phyloP scores from a whole-genome alignment of 2,888 invertebrate genomes.

The Drosophila macrospina region DNA sequence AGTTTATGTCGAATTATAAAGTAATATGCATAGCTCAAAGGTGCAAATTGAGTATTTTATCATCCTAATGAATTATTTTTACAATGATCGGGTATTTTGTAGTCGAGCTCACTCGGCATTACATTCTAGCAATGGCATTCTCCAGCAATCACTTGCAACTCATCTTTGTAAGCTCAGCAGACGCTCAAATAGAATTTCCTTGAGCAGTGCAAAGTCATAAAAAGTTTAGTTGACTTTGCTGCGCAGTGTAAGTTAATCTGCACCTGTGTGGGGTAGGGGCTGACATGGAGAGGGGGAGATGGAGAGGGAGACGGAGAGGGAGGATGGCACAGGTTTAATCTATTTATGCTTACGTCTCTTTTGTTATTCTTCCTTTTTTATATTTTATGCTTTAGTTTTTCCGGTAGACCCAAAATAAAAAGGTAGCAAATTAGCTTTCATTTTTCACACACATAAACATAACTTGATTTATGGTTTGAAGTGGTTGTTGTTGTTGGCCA shows the following conservation, averaged over 20 bases:
- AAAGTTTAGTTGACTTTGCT: no score
- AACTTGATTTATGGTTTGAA: constrained; percentile 75
- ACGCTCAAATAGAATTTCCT: not conserved
- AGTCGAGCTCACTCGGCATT: no score
- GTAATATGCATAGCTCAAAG: no score
- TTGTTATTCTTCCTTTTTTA: constrained; percentile 40
- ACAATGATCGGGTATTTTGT: no score
- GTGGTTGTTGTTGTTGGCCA: constrained; percentile 25
- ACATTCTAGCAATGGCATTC: no score
- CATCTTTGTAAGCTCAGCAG: no score
- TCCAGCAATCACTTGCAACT: no score
- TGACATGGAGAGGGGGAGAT: not conserved
- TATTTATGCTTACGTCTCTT: constrained; percentile 55
- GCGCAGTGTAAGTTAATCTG: constrained; percentile 7
- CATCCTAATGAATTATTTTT: no score
- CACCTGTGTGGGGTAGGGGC: not conserved
- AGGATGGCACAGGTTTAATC: constrained; percentile 47
- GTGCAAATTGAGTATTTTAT: no score
- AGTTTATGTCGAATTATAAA: no score
- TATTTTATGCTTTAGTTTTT: constrained; percentile 21
- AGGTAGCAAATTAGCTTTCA: constrained; percentile 80
- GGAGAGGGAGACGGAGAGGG: no score
- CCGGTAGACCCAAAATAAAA: constrained; percentile 62
- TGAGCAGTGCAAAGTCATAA: not conserved
- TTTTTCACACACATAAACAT: constrained; percentile 75